Percentiles rank a stretch among this genome's conserved stretches.
Evolutionary conservation across 1,140 invertebrate species (phyloP).

Genomic region (Meloidogyne exigua): DNA sequence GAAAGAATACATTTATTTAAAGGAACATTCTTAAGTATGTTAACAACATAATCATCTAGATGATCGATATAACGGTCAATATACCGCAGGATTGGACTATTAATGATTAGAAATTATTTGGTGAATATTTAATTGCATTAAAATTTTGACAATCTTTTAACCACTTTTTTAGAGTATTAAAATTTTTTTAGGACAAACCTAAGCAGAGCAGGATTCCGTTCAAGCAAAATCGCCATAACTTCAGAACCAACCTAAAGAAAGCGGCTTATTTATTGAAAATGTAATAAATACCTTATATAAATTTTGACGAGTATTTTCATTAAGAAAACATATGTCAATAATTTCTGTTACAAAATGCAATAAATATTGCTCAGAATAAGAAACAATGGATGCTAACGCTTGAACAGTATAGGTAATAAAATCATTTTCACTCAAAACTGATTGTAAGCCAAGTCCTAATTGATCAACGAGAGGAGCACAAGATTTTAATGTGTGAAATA

Average conservation of each 20-base stretch:
- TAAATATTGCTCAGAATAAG: slow-evolving; percentile 36
- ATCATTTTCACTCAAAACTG: slow-evolving; percentile 10
- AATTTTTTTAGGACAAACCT: too few relatives aligned
- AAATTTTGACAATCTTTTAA: too few relatives aligned
- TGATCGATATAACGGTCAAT: slow-evolving; percentile 45
- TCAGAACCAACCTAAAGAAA: slow-evolving; percentile 47
- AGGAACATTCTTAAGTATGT: slow-evolving; percentile 42
- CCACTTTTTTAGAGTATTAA: too few relatives aligned
- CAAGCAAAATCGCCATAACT: slow-evolving; percentile 37
- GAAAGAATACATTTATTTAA: slow-evolving; percentile 35
- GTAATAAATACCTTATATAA: slow-evolving; percentile 44
- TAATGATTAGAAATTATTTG: background rate
- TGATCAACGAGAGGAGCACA: background rate
- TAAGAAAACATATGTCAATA: slow-evolving; percentile 46
- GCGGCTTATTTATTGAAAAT: slow-evolving; percentile 8
- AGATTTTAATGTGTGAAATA: slow-evolving; percentile 3
- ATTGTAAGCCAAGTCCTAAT: slow-evolving; percentile 24
- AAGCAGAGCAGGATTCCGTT: slow-evolving; percentile 37
- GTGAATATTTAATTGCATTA: too few relatives aligned
- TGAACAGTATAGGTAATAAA: slow-evolving; percentile 39
- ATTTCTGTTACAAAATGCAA: slow-evolving; percentile 38
- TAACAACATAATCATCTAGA: slow-evolving; percentile 47
- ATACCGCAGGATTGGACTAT: slow-evolving; percentile 32
- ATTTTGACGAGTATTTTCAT: slow-evolving; percentile 38
- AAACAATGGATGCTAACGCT: slow-evolving; percentile 35